Conservation (phyloP, 2,888 invertebrate species). For the Pseudoips prasinana region DNA sequence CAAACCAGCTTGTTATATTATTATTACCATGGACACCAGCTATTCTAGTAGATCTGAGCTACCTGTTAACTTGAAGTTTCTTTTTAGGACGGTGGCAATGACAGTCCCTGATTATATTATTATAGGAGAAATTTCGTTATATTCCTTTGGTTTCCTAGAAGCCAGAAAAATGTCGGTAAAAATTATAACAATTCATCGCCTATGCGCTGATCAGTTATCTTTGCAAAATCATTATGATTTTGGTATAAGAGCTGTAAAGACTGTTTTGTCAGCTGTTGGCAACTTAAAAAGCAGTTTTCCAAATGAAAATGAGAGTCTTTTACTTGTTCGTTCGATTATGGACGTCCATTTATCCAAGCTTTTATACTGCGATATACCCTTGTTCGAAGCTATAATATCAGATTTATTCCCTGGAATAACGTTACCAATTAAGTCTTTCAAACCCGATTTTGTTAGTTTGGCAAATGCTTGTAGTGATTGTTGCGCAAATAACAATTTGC, state of each 20-base stretch:
- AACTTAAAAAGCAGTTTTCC: conserved; percentile 91
- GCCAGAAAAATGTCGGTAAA: conserved; percentile 90
- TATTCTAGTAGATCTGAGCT: conserved; percentile 92
- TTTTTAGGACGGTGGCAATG: conserved; percentile 94
- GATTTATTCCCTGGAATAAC: conserved; percentile 93
- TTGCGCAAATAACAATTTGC: conserved; percentile 85
- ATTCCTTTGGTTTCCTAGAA: conserved; percentile 90
- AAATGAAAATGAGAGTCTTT: conserved; percentile 88
- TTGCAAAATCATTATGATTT: conserved; percentile 94
- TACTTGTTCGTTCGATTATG: conserved; percentile 91
- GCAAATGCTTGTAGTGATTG: conserved; percentile 84
- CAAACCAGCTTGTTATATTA: conserved; percentile 91
- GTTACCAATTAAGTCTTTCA: no score
- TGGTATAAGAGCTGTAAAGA: conserved; percentile 95
- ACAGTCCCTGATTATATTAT: conserved; percentile 95
- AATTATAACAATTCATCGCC: conserved; percentile 90
- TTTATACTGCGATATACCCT: conserved; percentile 92
- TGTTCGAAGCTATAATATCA: conserved; percentile 93
- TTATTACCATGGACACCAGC: conserved; percentile 90
- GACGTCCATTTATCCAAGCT: conserved; percentile 97
- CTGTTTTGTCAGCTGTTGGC: conserved; percentile 91
- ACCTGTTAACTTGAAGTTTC: conserved; percentile 92
- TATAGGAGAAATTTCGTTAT: conserved; percentile 93
- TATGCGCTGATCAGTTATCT: conserved; percentile 92
- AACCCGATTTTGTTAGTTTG: conserved; percentile 88